Percentiles rank a stretch among this genome's conserved stretches.
Evolutionary conservation across 2,797 vertebrate species (phyloP).

Genomic region (Scleropages formosus): DNA sequence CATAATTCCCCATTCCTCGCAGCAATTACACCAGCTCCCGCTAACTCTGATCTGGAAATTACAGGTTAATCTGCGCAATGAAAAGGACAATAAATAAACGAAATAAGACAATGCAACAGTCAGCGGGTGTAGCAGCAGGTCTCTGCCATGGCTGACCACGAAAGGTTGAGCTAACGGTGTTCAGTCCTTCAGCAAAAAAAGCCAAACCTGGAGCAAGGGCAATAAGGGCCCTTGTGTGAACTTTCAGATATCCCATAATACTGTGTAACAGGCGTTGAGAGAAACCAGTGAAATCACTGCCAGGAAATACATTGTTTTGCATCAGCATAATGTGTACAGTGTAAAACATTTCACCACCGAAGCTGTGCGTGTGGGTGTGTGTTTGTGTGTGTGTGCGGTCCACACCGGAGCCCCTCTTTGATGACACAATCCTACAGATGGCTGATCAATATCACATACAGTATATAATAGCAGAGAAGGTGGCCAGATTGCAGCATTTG

Average conservation of each 20-base stretch:
- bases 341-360: no score
- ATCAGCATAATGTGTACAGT: no score
- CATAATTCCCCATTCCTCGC: background rate
- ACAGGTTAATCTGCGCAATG: slow-evolving; percentile 5
- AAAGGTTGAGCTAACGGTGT: slow-evolving; percentile 18
- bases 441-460: background rate
- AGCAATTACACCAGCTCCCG: slow-evolving; percentile 13
- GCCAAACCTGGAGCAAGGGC: background rate
- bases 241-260: slow-evolving; percentile 6
- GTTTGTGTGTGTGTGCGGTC: no score
- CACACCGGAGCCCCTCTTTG: no score
- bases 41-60: slow-evolving; percentile 2
- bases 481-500: no score
- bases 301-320: background rate
- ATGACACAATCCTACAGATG: background rate
- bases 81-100: slow-evolving; percentile 2
- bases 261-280: background rate
- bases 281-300: background rate
- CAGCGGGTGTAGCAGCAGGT: background rate
- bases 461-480: background rate
- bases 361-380: background rate
- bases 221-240: background rate
- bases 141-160: background rate
- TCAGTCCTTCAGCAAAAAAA: slow-evolving; percentile 8
- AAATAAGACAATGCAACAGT: slow-evolving; percentile 2